A percentile compares a stretch with the other conserved stretches of the same genome.
These are phyloP conservation scores for Palythoa grandiflora DNA, from an alignment of 92 coral and sea anemone species.

Conservation along the genomic window DNA sequence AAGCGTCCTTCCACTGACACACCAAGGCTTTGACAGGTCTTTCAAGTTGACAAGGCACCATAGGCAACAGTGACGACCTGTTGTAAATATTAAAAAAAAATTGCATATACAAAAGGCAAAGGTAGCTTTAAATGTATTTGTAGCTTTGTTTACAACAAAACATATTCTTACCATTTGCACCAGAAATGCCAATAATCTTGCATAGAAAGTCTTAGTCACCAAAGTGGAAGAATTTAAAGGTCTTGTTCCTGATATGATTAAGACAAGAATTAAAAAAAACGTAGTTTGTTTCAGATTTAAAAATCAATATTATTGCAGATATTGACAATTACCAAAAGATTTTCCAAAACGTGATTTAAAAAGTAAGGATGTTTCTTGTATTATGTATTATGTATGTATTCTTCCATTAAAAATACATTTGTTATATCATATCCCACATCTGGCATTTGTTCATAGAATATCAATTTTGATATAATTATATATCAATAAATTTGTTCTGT, in stretches of 20 bases:
- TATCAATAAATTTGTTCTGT: too few relatives aligned
- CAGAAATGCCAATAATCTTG: not conserved
- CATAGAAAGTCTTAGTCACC: not conserved
- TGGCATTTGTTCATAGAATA: too few relatives aligned
- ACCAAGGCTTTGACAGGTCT: conserved; percentile 21
- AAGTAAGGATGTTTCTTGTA: conserved; percentile 13
- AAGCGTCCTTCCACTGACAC: conserved; percentile 32
- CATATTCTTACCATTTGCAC: conserved; percentile 40
- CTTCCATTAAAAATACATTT: too few relatives aligned
- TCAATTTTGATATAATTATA: too few relatives aligned
- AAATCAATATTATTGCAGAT: conserved; percentile 11
- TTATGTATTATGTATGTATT: too few relatives aligned
- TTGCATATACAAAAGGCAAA: conserved; percentile 27
- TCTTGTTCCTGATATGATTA: conserved; percentile 33
- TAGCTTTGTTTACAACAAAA: conserved; percentile 17
- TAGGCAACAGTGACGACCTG: conserved; percentile 45
- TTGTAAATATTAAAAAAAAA: conserved; percentile 16
- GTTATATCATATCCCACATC: too few relatives aligned
- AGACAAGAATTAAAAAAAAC: conserved; percentile 5
- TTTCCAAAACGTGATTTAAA: conserved; percentile 16
- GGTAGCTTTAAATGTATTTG: conserved; percentile 14
- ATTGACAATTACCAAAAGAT: not conserved
- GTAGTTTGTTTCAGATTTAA: not conserved
- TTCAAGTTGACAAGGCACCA: conserved; percentile 26
- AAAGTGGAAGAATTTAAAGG: conserved; percentile 19